phyloP scores from a whole-genome alignment of 2,888 invertebrate genomes.

The Drymonia ruficornis region DNA sequence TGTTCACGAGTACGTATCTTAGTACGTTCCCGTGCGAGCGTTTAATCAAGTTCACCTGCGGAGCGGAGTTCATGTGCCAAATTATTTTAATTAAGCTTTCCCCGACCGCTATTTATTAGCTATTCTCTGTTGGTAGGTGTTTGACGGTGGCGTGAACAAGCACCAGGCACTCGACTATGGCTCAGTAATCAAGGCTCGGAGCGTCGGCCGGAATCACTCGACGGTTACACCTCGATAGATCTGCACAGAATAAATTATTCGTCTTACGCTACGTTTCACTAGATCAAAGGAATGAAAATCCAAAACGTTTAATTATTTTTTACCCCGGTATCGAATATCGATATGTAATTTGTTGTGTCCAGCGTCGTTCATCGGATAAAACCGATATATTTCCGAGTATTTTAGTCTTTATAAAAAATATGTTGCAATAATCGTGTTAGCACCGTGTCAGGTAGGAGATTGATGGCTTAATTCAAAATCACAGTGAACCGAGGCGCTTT shows the following conservation, averaged over 20 bases:
- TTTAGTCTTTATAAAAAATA: constrained; percentile 49
- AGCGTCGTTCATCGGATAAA: constrained; percentile 34
- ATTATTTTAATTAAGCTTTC: constrained; percentile 53
- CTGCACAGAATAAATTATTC: constrained; percentile 42
- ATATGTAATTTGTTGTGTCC: constrained; percentile 26
- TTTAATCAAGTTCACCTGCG: constrained; percentile 51
- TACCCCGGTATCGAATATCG: constrained; percentile 9
- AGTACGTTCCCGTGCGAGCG: constrained; percentile 26
- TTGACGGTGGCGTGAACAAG: constrained; percentile 37
- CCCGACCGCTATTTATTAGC: constrained; percentile 40
- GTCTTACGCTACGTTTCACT: constrained; percentile 18
- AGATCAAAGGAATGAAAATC: constrained; percentile 16
- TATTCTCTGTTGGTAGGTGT: constrained; percentile 36
- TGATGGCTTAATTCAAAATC: constrained; percentile 64
- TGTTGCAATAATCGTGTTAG: constrained; percentile 53
- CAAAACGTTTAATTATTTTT: constrained; percentile 16
- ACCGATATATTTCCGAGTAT: constrained; percentile 34
- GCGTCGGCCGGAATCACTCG: constrained; percentile 24
- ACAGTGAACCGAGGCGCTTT: constrained; percentile 48
- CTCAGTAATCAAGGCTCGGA: constrained; percentile 45
- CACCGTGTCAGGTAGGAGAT: constrained; percentile 65
- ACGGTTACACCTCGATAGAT: constrained; percentile 36
- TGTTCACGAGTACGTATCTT: constrained; percentile 40
- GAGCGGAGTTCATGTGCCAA: constrained; percentile 30
- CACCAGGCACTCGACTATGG: constrained; percentile 35